phyloP scores from a whole-genome alignment of 2,797 vertebrate genomes.

The Argya squamiceps region DNA sequence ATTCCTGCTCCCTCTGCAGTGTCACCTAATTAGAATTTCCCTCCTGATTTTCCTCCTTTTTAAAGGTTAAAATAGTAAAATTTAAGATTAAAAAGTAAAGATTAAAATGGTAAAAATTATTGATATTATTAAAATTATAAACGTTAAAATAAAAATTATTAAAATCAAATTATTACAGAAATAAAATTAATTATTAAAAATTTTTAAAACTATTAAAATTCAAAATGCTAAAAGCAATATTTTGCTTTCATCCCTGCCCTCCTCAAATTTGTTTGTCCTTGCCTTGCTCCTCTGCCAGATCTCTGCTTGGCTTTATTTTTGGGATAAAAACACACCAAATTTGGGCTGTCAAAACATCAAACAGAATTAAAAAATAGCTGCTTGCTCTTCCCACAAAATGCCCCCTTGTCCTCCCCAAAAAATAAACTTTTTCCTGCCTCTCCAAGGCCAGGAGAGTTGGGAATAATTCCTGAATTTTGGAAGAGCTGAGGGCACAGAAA shows the following conservation, averaged over 20 bases:
- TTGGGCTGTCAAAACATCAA: background rate
- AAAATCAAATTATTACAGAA: too few species aligned
- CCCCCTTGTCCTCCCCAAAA: background rate
- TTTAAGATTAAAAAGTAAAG: background rate
- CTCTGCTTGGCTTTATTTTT: too few species aligned
- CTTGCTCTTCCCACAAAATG: constrained; percentile 2
- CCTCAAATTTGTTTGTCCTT: background rate
- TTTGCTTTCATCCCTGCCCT: background rate
- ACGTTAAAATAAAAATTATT: too few species aligned
- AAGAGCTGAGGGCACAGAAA: background rate
- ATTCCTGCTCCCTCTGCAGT: background rate
- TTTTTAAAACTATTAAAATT: background rate
- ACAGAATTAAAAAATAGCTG: background rate
- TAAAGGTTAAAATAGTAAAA: background rate
- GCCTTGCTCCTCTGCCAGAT: background rate
- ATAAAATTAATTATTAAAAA: too few species aligned
- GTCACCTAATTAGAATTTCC: background rate
- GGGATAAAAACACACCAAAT: background rate
- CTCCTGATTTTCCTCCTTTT: rapidly evolving
- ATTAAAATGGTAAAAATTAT: background rate
- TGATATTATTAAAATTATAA: background rate
- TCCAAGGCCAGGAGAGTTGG: background rate
- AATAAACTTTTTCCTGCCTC: background rate
- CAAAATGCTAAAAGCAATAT: background rate
- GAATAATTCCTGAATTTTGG: background rate